phyloP scores from a whole-genome alignment of 2,113 vertebrate genomes.

The Eptesicus fuscus region DNA sequence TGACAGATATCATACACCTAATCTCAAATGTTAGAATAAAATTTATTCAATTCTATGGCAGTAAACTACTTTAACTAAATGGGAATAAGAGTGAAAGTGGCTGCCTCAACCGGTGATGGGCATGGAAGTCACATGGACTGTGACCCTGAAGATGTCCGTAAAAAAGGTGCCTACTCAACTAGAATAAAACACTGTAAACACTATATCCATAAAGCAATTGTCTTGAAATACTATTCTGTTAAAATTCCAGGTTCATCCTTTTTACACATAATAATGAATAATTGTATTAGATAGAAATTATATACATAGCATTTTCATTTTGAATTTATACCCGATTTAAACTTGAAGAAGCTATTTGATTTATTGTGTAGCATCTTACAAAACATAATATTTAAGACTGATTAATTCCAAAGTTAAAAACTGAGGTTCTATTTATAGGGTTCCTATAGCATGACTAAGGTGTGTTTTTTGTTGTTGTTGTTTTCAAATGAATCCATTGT shows the following conservation, averaged over 20 bases:
- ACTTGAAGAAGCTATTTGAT: background rate
- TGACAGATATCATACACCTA: background rate
- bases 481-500: background rate
- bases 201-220: background rate
- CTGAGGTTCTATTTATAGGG: background rate
- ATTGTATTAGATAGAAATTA: background rate
- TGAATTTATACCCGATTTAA: background rate
- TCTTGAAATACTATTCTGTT: background rate
- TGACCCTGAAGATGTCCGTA: background rate
- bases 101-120: background rate
- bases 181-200: background rate
- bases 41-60: background rate
- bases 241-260: slow-evolving; percentile 9
- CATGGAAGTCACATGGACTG: background rate
- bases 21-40: background rate
- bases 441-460: background rate
- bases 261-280: background rate
- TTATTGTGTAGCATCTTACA: background rate
- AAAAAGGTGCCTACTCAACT: background rate
- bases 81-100: background rate
- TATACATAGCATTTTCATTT: background rate
- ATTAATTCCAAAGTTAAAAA: slow-evolving; percentile 11
- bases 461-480: background rate
- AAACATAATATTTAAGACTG: background rate
- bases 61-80: background rate